Percentiles rank a stretch among this genome's conserved stretches.
Evolutionary conservation across 2,888 invertebrate species (phyloP).

Genomic region (Stenotaenia linearis): DNA sequence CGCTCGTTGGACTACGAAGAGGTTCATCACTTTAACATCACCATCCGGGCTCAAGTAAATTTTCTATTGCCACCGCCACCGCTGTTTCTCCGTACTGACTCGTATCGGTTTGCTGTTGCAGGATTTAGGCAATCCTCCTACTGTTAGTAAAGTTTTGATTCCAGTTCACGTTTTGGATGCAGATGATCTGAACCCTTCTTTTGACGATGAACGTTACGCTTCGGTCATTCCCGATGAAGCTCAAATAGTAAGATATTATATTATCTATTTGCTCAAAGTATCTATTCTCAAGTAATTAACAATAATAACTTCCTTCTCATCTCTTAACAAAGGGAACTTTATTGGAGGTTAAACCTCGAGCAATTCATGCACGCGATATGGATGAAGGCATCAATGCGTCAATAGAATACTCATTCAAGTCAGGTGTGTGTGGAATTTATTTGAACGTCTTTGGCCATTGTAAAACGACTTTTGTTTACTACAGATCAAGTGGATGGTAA

Average conservation of each 20-base stretch:
- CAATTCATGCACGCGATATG: slow-evolving; percentile 61
- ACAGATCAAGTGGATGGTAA: slow-evolving; percentile 59
- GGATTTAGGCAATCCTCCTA: slow-evolving; percentile 76
- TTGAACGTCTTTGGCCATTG: not conserved
- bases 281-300: too few relatives aligned
- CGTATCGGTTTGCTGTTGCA: slow-evolving; percentile 44
- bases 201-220: slow-evolving; percentile 67
- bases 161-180: slow-evolving; percentile 77
- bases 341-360: slow-evolving; percentile 52
- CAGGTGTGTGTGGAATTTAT: slow-evolving; percentile 43
- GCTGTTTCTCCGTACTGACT: not conserved
- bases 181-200: slow-evolving; percentile 85
- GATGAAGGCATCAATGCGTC: slow-evolving; percentile 70
- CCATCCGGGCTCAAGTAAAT: slow-evolving; percentile 55
- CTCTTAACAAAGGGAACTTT: slow-evolving; percentile 53
- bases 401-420: slow-evolving; percentile 62
- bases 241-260: slow-evolving; percentile 34
- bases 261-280: too few relatives aligned
- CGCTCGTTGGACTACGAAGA: slow-evolving; percentile 78
- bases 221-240: slow-evolving; percentile 56
- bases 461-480: slow-evolving; percentile 31
- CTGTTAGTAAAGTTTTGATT: slow-evolving; percentile 66
- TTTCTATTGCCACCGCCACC: not conserved
- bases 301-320: slow-evolving; percentile 13
- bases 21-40: slow-evolving; percentile 68